Evolutionary conservation across 1,140 invertebrate species (phyloP), one percentile per base, ranked within the genome.

Genomic region (Tachypleus tridentatus): DNA sequence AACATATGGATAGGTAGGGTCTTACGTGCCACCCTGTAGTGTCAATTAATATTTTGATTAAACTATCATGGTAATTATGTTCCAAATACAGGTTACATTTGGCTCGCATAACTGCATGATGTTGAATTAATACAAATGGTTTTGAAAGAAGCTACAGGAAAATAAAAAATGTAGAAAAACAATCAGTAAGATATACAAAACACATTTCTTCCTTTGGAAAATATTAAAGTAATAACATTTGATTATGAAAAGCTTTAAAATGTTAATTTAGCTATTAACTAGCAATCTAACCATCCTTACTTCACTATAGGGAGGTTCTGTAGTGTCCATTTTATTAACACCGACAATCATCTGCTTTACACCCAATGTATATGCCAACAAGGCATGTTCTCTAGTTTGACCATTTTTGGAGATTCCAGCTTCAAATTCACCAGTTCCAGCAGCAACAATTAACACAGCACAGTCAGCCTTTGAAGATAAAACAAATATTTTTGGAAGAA

Each of bases 321-420:
- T 81, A 70, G 73, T 80, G 75, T 83, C 82, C 81, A 83, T 84
- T 74, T 83, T 83, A 78, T 83, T 83, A 56, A 83, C 80, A 63
- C 78, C 82, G 69, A 84, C 76, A 69, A 83, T 84, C 69, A 83
- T 71, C 71, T 83, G 82, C 70, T 82, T 84, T 3, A 83, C 82
- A 73, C 82, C 82, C 57, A 84, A 74, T 58, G 82, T 84, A 74
- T 77, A 84, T 65, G 83, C 82, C 8, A 83, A 72, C 51, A 84
- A 72, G 64, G 81, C 82, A 68, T 83, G 82, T 70, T 84, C 82
- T 70, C 82, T 77, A 52, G 82, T 83, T 69, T 83, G 82, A 58
- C 82, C 82, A 67, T 83, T 82, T 72, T 82, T 81, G 11, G 81
- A 82, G 66, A 83, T 83, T 76, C 82, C 82, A 69, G 81, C 81